Base-by-base conservation (phyloP, 2,113 vertebrate genomes). In the Stictonetta naevosa region DNA sequence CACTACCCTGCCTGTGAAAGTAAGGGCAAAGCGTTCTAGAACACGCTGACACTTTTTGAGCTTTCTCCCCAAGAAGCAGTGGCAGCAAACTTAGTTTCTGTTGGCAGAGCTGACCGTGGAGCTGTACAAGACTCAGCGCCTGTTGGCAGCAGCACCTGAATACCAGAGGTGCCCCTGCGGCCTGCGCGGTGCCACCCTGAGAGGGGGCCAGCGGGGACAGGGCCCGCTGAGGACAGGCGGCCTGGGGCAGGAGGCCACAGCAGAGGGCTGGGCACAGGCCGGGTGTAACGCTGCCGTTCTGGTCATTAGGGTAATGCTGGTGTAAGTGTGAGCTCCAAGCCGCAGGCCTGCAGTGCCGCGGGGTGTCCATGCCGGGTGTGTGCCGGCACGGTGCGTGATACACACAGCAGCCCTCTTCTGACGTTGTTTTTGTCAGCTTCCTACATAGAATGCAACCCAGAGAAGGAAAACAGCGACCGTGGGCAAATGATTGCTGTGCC, bases 131-230 rank as follows among this genome's bases (percentile, higher is more conserved):
- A 17, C 36, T 13, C 25, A 7, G 48, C 33, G 66, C 60, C 66
- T 36, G 79, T n/a, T 62, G 38, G 36, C 34, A 11, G 44, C 82
- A 53, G 55, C 42, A 53, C 28, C 6, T 12, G 21, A 10, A 4
- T 13, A 2, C 6, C 15, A 42, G 7, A 0, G 0, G 44, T 4
- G 5, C 50, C 11, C 23, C 50, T 7, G 50, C 6, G 23, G 46
- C 46, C 50, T 50, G 48, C 11, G 22, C 12, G 48, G 22, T 50
- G 48, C 48, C 9, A 22, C 20, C 19, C 46, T 11, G 46, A 10
- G 46, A 20, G 46, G 46, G 46, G 19, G 10, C 46, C 9, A 19
- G 46, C 46, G 10, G 11, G 46, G 20, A 11, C 20, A 22, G 46
- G 46, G 46, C 20, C 46, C 11, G 46, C 0, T 2, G 75, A 15